Base-by-base conservation (phyloP, 1,140 invertebrate genomes). In the Megalopta genalis region DNA sequence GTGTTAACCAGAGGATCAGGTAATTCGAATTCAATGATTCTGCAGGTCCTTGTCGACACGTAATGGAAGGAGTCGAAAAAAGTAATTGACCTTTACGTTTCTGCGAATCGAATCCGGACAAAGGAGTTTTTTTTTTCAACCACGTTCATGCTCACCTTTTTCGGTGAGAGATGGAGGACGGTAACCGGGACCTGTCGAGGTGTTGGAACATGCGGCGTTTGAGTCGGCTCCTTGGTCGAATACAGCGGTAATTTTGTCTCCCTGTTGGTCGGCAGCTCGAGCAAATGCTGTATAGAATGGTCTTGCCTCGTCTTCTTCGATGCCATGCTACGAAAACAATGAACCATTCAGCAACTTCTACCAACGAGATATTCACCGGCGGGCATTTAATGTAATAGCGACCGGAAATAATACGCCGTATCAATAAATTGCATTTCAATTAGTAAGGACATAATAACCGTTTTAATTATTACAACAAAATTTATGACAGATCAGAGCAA, bases 241-340 rank as follows among this genome's bases (percentile, higher is more conserved):
- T 88, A 86, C 68, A 82, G 81, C 73, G 86, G 83, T 73, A 88
- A 84, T 84, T 88, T 90, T 71, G 87, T 89, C 82, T 92, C 90
- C 85, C 90, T 88, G 65, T 88, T 91, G 65, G 90, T 90, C 57
- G 92, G 89, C 73, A 93, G 85, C 83, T 92, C 92, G 76, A 93
- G 90, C 65, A 92, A 89, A 86, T 92, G 91, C 87, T 92, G 92
- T 89, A 92, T 93, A 39, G 90, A 92, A 87, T 93, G 90, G 80
- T 92, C 92, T 71, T 92, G 86, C 72, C 88, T 90, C 46, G 86
- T 91, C 84, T 89, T 92, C 86, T 88, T 92, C 73, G 90, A 90
- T 88, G 91, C 91, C 92, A 93, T 93, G 76, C 92, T 92, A 68
- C 62, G 27, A 68, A 65, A 32, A 21, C 27, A 39, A 25, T 60